A percentile compares a stretch with the other conserved stretches of the same genome.
Conservation (phyloP, 2,113 vertebrate species). For the Ptyas mucosa region DNA sequence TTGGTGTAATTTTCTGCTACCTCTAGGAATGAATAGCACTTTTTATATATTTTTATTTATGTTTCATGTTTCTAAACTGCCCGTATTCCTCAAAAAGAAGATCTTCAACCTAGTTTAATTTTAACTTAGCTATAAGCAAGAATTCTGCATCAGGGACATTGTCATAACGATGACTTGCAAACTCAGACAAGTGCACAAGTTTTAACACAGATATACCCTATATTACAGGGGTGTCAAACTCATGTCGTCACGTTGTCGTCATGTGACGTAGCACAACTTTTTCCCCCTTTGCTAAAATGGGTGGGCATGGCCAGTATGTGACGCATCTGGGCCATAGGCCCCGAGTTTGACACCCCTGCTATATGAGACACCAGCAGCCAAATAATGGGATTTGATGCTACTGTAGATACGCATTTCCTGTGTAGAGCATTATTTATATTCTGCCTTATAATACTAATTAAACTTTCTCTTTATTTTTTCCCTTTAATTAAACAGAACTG, state of each 20-base stretch:
- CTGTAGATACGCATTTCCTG: neutral
- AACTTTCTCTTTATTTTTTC: neutral
- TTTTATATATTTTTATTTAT: too few species aligned
- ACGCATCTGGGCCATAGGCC: fast-evolving
- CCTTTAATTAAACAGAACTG: neutral
- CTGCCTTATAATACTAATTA: neutral
- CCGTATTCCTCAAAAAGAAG: too few species aligned
- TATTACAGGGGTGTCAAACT: too few species aligned
- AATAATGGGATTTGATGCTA: neutral
- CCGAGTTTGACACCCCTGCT: too few species aligned
- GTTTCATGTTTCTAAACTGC: too few species aligned
- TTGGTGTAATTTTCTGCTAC: neutral
- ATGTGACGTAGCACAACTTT: too few species aligned
- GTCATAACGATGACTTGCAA: neutral
- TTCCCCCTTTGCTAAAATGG: too few species aligned
- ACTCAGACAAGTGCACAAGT: neutral
- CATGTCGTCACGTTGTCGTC: too few species aligned
- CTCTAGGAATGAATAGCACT: neutral
- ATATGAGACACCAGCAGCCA: too few species aligned
- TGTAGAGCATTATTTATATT: neutral
- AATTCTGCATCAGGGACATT: neutral
- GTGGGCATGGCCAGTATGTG: too few species aligned
- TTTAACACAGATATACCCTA: neutral
- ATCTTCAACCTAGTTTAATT: too few species aligned
- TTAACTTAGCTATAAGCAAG: neutral